phyloP scores from a whole-genome alignment of 2,113 vertebrate species.

The Heterotilapia buettikoferi region DNA sequence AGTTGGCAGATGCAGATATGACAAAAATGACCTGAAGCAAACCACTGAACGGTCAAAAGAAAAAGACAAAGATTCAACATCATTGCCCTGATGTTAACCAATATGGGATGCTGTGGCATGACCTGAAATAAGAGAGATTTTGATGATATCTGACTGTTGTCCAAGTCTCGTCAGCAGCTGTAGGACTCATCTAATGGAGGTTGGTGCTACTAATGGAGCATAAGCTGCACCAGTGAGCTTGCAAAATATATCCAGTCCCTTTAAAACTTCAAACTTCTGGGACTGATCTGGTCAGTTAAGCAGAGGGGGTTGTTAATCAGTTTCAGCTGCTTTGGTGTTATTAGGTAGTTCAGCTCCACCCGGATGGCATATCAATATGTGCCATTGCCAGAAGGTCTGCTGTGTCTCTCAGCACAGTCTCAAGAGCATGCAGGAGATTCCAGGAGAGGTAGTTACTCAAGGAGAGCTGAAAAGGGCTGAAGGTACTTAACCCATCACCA shows the following conservation, averaged over 20 bases:
- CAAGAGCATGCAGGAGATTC: neutral
- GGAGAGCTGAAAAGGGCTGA: neutral
- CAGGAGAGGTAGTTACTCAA: neutral
- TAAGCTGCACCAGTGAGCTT: neutral
- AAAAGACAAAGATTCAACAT: neutral
- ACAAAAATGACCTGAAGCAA: neutral
- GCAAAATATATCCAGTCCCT: neutral
- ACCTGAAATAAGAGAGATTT: neutral
- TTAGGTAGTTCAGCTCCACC: neutral
- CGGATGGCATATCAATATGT: neutral
- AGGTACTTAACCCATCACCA: neutral
- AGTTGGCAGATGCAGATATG: neutral
- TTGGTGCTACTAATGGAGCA: neutral
- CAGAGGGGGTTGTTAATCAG: neutral
- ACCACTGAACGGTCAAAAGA: neutral
- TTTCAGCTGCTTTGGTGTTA: neutral
- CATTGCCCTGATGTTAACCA: neutral
- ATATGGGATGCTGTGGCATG: neutral
- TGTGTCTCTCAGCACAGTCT: neutral
- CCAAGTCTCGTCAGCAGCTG: neutral
- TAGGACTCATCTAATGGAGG: neutral
- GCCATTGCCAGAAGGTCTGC: neutral
- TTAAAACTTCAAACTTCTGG: neutral
- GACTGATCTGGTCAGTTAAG: neutral
- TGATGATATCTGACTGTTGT: neutral